Percentiles rank a stretch among this genome's conserved stretches.
Conservation (phyloP, 2,888 invertebrate genomes). For the Amphipoea lucens region DNA sequence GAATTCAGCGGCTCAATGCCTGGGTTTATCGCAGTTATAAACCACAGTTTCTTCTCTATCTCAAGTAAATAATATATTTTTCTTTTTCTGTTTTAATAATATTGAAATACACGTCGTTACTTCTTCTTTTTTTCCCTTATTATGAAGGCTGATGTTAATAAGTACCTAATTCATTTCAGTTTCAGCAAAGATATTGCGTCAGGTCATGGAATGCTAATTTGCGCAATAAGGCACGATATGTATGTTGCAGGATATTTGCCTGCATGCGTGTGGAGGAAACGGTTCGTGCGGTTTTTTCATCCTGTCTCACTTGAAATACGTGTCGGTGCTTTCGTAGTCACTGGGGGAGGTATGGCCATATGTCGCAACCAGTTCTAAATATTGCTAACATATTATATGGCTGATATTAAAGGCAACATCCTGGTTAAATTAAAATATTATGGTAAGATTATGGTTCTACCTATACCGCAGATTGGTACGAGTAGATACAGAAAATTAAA, state of each 20-base stretch:
- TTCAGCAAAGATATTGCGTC: constrained; percentile 7
- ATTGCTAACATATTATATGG: constrained; percentile 10
- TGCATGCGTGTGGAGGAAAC: constrained; percentile 52
- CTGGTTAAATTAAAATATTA: not conserved
- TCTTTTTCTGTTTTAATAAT: not conserved
- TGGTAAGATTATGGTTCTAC: not conserved
- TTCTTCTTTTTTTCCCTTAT: not conserved
- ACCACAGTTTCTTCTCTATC: not conserved
- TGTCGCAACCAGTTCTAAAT: constrained; percentile 25
- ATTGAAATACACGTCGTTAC: not conserved
- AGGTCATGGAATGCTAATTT: constrained; percentile 22
- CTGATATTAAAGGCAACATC: not conserved
- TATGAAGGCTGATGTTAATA: not conserved
- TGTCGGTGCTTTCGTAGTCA: not conserved
- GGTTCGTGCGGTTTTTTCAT: constrained; percentile 52
- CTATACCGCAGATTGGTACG: too few relatives aligned
- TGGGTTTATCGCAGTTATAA: not conserved
- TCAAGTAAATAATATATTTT: not conserved
- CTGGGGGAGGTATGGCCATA: constrained; percentile 3
- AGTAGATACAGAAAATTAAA: too few relatives aligned
- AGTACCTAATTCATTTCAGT: not conserved
- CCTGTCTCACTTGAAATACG: constrained; percentile 32
- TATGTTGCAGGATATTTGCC: constrained; percentile 48
- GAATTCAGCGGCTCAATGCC: not conserved
- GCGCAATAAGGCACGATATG: constrained; percentile 33